Base-by-base conservation (phyloP, 2,113 vertebrate genomes). In the Microtus oregoni region DNA sequence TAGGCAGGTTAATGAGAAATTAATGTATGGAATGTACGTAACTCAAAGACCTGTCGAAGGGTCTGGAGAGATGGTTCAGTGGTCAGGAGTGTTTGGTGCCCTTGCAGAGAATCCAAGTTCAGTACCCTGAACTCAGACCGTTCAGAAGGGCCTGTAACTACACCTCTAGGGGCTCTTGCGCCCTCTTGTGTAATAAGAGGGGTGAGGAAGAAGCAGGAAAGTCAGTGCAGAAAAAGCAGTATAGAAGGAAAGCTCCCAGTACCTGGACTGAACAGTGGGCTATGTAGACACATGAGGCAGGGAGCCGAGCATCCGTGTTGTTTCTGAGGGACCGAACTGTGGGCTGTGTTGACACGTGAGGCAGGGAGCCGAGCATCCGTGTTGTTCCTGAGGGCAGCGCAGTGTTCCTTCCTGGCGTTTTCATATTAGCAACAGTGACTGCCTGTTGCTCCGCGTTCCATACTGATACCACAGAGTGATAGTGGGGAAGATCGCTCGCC, bases 181-280 rank as follows among this genome's bases (percentile, higher is more conserved):
- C 83, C 83, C 83, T 67, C 83, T 67, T 35, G 61, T 86, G 83
- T 75, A 75, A 13, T 17, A 67, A 86, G 13, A 89, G 7, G 52
- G 52, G 35, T 63, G 70, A 76, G 88, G n/a, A 75, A 32, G 35
- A 82, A 52, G 50, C n/a, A 88, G 24, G 72, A 95, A 82, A 93
- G n/a, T 91, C 77, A 79, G 28, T 75, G 24, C 86, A 78, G 82
- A 41, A 38, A 52, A 89, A 92, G 28, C 41, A n/a, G 32, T 44
- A 26, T 89, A 67, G 65, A 79, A 72, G n/a, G 78, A 79, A 86
- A 65, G 9, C 65, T 15, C 83, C 4, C 35, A 63, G 50, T n/a
- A 44, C 15, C 38, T 83, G 55, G 41, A 86, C 58, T 1, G 13
- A 30, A 58, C 89, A 13, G 38, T 44, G 58, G 85, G 50, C 30